These are phyloP conservation scores for sheep (Ovis aries) DNA, from an alignment of 2,113 vertebrate species.

Conservation along the genomic window ARS-UI_Ramb_v3.0 NC_056059.1:43020501-43021000, in stretches of 20 bases:
- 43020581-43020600: constrained; percentile 31
- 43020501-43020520: constrained; percentile 11
- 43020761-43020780: constrained; percentile 34
- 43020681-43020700: constrained; percentile 49
- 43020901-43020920: constrained; percentile 9
- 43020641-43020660: neutral
- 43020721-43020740: neutral
- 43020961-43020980: constrained; percentile 45
- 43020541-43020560: constrained; percentile 54
- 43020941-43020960: constrained; percentile 36
- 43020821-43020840: constrained; percentile 52
- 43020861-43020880: constrained; percentile 41
- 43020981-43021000: constrained; percentile 62
- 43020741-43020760: constrained; percentile 34
- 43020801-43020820: constrained; percentile 41
- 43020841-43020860: constrained; percentile 53
- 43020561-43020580: constrained; percentile 48
- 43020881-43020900: constrained; percentile 22
- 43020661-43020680: constrained; percentile 39
- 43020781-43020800: constrained; percentile 9
- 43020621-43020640: constrained; percentile 29
- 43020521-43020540: constrained; percentile 26
- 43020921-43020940: neutral
- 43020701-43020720: neutral
- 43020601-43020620: constrained; percentile 41